These are phyloP conservation scores for Xiphydria camelus DNA, from an alignment of 2,888 invertebrate genomes.

Conservation along the genomic window DNA sequence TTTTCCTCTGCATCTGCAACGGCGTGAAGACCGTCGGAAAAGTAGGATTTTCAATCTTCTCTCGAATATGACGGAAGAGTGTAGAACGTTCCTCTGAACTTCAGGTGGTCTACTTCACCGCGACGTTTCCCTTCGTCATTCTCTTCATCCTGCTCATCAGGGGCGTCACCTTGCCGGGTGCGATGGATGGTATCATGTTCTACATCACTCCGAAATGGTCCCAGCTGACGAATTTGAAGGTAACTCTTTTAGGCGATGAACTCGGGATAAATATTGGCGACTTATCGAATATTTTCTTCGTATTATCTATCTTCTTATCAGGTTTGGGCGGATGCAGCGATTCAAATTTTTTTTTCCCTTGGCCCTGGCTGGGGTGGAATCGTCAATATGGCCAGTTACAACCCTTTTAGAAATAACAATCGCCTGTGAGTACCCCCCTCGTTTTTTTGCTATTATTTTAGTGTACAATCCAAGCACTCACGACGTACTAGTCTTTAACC, in stretches of 20 bases:
- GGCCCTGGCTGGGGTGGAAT: slow-evolving; percentile 88
- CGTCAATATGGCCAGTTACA: slow-evolving; percentile 84
- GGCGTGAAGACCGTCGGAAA: slow-evolving; percentile 88
- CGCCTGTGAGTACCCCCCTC: slow-evolving; percentile 60
- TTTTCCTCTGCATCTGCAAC: slow-evolving; percentile 83
- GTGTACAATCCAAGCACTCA: no score
- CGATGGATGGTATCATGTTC: slow-evolving; percentile 74
- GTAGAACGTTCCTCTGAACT: no score
- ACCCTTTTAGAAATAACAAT: slow-evolving; percentile 75
- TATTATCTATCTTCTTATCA: slow-evolving; percentile 50
- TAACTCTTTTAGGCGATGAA: slow-evolving; percentile 42
- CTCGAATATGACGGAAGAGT: slow-evolving; percentile 48
- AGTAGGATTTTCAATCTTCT: slow-evolving; percentile 56
- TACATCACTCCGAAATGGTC: slow-evolving; percentile 81
- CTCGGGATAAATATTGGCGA: no score
- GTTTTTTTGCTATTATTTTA: no score
- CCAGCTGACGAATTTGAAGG: slow-evolving; percentile 75
- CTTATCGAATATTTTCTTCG: no score
- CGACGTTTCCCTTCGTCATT: slow-evolving; percentile 79
- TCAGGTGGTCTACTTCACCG: slow-evolving; percentile 82
- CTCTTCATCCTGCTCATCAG: slow-evolving; percentile 73
- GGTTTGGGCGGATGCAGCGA: slow-evolving; percentile 92
- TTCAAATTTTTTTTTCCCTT: slow-evolving; percentile 90
- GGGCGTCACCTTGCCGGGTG: slow-evolving; percentile 80
- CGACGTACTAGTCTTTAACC: no score